A percentile compares a stretch with the other conserved stretches of the same genome.
These are phyloP conservation scores for Dendrophyllia cribrosa DNA, from an alignment of 64 coral and sea anemone species.

Conservation along the genomic window DNA sequence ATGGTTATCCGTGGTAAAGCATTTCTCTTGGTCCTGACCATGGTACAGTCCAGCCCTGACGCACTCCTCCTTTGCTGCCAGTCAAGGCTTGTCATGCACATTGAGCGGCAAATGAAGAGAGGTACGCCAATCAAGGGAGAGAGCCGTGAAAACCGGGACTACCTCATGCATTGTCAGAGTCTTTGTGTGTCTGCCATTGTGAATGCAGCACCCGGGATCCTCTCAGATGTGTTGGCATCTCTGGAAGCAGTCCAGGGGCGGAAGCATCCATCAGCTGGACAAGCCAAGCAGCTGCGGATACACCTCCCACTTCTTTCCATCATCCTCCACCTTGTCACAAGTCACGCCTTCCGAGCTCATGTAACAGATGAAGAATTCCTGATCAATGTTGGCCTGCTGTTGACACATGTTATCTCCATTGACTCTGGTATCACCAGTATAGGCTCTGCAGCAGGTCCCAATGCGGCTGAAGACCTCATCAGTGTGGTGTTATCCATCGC, in stretches of 20 bases:
- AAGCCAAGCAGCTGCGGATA: constrained; percentile 85
- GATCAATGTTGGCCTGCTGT: constrained; percentile 60
- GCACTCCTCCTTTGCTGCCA: constrained; percentile 90
- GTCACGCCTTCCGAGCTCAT: constrained; percentile 79
- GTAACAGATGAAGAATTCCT: constrained; percentile 79
- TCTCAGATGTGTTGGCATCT: constrained; percentile 74
- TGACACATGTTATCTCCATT: constrained; percentile 82
- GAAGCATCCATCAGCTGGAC: constrained; percentile 89
- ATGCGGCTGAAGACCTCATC: constrained; percentile 78
- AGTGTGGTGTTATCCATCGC: constrained; percentile 94
- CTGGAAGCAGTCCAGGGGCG: constrained; percentile 88
- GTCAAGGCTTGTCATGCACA: constrained; percentile 78
- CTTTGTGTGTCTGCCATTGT: constrained; percentile 72
- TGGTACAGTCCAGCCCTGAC: constrained; percentile 67
- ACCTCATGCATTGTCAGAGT: constrained; percentile 80
- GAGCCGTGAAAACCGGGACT: constrained; percentile 63
- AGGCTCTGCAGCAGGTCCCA: constrained; percentile 82
- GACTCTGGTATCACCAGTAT: constrained; percentile 88
- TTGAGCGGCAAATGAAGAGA: constrained; percentile 81
- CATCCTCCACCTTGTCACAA: constrained; percentile 92
- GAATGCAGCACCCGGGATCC: constrained; percentile 60
- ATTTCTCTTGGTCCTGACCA: constrained; percentile 71
- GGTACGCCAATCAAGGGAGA: constrained; percentile 88
- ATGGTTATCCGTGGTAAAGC: constrained; percentile 86
- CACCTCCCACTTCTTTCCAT: constrained; percentile 85